Percentiles rank a stretch among this genome's conserved stretches.
These are phyloP conservation scores for Rhabdophis nuchalis DNA, from an alignment of 2,797 vertebrate species.

Conservation along the genomic window DNA sequence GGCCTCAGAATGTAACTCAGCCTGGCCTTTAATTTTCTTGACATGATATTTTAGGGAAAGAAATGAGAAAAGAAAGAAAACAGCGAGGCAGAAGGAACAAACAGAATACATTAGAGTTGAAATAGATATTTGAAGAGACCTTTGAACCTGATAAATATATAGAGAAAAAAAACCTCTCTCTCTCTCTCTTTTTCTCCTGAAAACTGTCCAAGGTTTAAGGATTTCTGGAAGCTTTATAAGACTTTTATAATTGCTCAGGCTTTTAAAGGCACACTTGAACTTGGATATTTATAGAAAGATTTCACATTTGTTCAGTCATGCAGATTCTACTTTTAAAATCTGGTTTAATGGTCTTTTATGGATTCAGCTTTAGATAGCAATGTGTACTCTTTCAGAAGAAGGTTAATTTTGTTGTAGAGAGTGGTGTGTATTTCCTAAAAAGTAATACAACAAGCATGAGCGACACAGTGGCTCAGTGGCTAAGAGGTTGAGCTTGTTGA, in stretches of 20 bases:
- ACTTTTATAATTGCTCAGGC: not conserved
- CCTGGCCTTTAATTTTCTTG: not conserved
- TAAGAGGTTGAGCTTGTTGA: too few species aligned
- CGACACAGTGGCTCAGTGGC: too few species aligned
- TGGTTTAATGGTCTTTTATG: not conserved
- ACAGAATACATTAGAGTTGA: not conserved
- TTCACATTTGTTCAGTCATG: not conserved
- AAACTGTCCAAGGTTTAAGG: not conserved
- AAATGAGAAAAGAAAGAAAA: not conserved
- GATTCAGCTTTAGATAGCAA: not conserved
- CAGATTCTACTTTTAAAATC: not conserved
- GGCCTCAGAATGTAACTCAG: not conserved
- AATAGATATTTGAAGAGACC: not conserved
- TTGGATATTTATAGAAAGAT: not conserved
- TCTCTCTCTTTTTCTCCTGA: not conserved
- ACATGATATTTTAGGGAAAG: not conserved
- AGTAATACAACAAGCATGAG: not conserved
- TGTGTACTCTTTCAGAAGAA: not conserved
- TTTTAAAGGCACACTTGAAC: not conserved
- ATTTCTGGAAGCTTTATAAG: not conserved
- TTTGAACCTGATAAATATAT: constrained; percentile 8
- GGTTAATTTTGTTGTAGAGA: not conserved
- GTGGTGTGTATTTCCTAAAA: not conserved
- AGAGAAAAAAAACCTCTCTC: not conserved
- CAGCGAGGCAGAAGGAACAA: not conserved